These are phyloP conservation scores for Perccottus glenii DNA, from an alignment of 2,113 vertebrate species.

Conservation along the genomic window DNA sequence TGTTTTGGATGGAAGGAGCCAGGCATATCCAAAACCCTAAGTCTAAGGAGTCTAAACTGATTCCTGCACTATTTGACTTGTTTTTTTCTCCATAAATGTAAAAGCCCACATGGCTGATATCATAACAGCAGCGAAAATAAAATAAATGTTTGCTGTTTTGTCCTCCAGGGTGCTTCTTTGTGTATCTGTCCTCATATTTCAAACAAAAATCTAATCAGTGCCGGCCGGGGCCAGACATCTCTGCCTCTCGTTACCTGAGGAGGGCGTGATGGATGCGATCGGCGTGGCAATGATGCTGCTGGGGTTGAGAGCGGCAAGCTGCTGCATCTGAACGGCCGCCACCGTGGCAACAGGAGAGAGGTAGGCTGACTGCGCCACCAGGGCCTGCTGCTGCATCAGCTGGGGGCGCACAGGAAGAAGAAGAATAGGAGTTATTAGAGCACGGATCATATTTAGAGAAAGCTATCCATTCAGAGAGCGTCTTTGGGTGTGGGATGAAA, in stretches of 20 bases:
- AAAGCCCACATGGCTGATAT: slow-evolving; percentile 9
- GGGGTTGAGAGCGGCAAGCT: slow-evolving; percentile 91
- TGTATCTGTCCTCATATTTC: slow-evolving; percentile 64
- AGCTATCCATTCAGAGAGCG: neutral
- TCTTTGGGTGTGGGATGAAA: neutral
- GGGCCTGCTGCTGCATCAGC: slow-evolving; percentile 96
- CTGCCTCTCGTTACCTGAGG: slow-evolving; percentile 85
- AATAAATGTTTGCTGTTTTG: slow-evolving; percentile 46
- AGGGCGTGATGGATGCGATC: slow-evolving; percentile 89
- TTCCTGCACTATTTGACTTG: neutral
- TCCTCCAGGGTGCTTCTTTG: slow-evolving; percentile 46
- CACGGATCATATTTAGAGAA: neutral
- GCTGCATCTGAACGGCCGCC: slow-evolving; percentile 94
- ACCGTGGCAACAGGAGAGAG: slow-evolving; percentile 94
- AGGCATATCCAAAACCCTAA: too few species aligned
- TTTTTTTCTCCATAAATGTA: slow-evolving; percentile 6
- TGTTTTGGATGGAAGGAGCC: too few species aligned
- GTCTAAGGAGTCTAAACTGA: neutral
- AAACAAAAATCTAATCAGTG: slow-evolving; percentile 63
- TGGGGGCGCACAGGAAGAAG: slow-evolving; percentile 50
- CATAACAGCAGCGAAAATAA: slow-evolving; percentile 8
- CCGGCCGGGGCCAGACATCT: slow-evolving; percentile 40
- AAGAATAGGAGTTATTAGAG: neutral
- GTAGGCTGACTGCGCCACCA: slow-evolving; percentile 95
- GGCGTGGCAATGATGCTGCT: slow-evolving; percentile 91